Evolutionary conservation across 2,888 invertebrate species (phyloP).

Genomic region (Callyntrura guangdongensis): DNA sequence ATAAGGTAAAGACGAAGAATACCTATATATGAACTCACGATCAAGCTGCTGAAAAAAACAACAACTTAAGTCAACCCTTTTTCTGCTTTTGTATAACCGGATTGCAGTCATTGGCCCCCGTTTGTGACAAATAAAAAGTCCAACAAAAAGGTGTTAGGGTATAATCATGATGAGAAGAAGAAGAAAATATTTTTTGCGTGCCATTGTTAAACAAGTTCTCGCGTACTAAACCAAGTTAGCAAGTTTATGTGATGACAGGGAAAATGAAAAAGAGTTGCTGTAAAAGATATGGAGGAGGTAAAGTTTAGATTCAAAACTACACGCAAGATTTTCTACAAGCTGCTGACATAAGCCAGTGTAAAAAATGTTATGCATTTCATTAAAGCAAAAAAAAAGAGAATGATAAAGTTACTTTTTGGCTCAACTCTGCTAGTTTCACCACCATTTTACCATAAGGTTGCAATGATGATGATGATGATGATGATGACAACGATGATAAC

Average conservation of each 20-base stretch:
- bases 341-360: conserved; percentile 63
- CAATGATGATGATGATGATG: conserved; percentile 17
- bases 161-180: too few species aligned
- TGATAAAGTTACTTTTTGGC: conserved; percentile 49
- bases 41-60: too few species aligned
- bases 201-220: not conserved
- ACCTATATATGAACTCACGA: too few species aligned
- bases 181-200: not conserved
- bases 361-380: conserved; percentile 72
- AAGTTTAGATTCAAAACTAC: conserved; percentile 8
- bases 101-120: too few species aligned
- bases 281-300: not conserved
- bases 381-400: conserved; percentile 49
- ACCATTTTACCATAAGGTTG: not conserved
- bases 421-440: conserved; percentile 4
- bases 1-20: too few species aligned
- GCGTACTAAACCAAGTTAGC: not conserved
- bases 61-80: too few species aligned
- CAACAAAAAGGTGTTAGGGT: too few species aligned
- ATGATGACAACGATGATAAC: conserved; percentile 4
- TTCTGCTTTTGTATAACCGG: too few species aligned
- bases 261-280: not conserved
- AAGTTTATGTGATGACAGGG: not conserved
- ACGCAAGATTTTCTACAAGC: conserved; percentile 14
- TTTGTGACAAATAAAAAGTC: too few species aligned